Base-by-base conservation (phyloP, 1,140 invertebrate genomes). In the Drosophila asahinai region DNA sequence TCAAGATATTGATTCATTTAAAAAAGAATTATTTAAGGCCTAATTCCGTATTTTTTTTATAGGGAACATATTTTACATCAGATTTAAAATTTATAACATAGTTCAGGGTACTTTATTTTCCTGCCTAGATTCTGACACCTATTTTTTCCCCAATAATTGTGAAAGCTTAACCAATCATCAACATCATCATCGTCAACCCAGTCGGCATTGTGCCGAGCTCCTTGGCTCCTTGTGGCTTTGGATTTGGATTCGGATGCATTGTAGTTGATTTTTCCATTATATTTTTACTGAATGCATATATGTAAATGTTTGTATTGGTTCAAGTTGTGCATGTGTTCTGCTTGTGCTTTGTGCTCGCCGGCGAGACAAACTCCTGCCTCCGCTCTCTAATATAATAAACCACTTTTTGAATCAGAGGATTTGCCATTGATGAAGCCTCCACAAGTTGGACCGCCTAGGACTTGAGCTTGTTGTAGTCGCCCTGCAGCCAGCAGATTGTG, bases 401-500 rank as follows among this genome's bases (percentile, higher is more conserved):
- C 30, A 38, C 67, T 25, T 38, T 38, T 30, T 17, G 17, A 43
- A 30, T 22, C 7, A 4, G 17, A 25, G 70, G 45, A 49, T 42
- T 43, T 43, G 49, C 11, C 17, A 38, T 27, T 14, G 55, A 36
- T 38, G 36, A 4, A n/a, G 55, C 8, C 22, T 60, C 33, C 33
- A 3, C 22, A 25, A 7, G 27, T 7, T 7, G 5, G 52, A 60
- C 47, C 7, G 38, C 33, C 55, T 78, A 78, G 25, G 40, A 40
- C 65, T 65, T 72, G 27, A 80, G 59, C 54, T 72, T 72, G 22
- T 64, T 59, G 49, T 80, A 80, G 48, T 80, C 77, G 60, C 25
- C 55, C 22, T 80, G 77, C 40, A 80, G 48, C 76, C 77, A 80
- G 47, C 77, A 79, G 33, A 80, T 65, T 64, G 77, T 65, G 59